Evolutionary conservation across 35 echinoderm and acorn worm genomes (phyloP).

Genomic region (Eucidaris tribuloides): DNA sequence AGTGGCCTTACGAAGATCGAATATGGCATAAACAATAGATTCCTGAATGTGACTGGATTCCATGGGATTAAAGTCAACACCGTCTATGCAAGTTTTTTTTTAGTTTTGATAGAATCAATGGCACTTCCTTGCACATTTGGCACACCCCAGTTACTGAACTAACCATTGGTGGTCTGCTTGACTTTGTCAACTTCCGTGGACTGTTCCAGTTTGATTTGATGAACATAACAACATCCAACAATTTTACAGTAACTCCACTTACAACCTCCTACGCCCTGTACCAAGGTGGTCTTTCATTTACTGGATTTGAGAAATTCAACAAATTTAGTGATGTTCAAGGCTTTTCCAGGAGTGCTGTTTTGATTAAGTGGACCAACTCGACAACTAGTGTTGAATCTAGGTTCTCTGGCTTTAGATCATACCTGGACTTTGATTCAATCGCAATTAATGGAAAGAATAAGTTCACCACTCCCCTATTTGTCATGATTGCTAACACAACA

Average conservation of each 20-base stretch:
- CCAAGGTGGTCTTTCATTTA: not conserved
- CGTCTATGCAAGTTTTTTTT: constrained; percentile 36
- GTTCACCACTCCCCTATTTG: constrained; percentile 15
- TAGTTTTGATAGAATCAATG: constrained; percentile 66
- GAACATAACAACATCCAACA: constrained; percentile 2
- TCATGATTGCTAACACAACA: constrained; percentile 44
- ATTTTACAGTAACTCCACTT: not conserved
- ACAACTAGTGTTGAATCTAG: not conserved
- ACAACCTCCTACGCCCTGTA: not conserved
- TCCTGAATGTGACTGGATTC: constrained; percentile 19
- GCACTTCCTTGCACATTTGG: constrained; percentile 13
- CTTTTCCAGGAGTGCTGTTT: not conserved
- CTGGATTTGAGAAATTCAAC: constrained; percentile 3
- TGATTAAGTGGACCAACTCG: constrained; percentile 17
- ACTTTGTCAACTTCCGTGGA: constrained; percentile 46
- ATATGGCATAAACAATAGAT: not conserved
- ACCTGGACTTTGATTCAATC: constrained; percentile 19
- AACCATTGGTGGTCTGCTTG: constrained; percentile 3
- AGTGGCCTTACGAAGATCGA: constrained; percentile 30
- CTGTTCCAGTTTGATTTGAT: constrained; percentile 48
- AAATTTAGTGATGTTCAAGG: not conserved
- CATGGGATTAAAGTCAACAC: constrained; percentile 31
- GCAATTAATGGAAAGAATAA: not conserved
- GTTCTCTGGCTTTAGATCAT: constrained; percentile 2
- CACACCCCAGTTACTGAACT: constrained; percentile 30